Conservation (phyloP, 2,113 vertebrate genomes). For the Cyprinus carpio region DNA sequence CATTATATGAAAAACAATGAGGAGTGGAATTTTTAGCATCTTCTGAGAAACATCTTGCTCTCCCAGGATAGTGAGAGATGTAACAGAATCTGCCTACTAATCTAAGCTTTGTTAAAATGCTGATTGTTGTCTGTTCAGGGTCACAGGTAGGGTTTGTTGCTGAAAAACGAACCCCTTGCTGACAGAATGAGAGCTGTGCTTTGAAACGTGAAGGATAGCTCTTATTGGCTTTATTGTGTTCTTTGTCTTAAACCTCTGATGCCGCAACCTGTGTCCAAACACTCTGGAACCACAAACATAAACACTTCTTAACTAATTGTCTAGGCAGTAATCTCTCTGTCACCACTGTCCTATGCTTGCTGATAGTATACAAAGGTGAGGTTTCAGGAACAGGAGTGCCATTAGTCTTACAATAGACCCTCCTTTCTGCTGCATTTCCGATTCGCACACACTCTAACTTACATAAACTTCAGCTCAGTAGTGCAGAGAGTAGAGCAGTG, state of each 20-base stretch:
- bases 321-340: slow-evolving; percentile 1
- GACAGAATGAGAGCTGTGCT: slow-evolving; percentile 28
- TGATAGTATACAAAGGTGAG: slow-evolving; percentile 22
- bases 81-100: slow-evolving; percentile 21
- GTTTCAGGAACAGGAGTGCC: slow-evolving; percentile 39
- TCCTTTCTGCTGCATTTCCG: slow-evolving; percentile 39
- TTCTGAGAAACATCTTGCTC: background rate
- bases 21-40: background rate
- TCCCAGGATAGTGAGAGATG: background rate
- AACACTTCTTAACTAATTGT: slow-evolving; percentile 8
- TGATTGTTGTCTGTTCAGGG: slow-evolving; percentile 27
- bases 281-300: slow-evolving; percentile 16
- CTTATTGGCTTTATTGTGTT: slow-evolving; percentile 13
- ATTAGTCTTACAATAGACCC: slow-evolving; percentile 48
- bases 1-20: slow-evolving; percentile 1
- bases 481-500: slow-evolving; percentile 1
- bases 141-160: slow-evolving; percentile 45
- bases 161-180: slow-evolving; percentile 26
- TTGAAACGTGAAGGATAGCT: slow-evolving; percentile 10
- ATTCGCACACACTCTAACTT: slow-evolving; percentile 31
- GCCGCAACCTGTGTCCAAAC: background rate
- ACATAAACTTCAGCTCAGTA: slow-evolving; percentile 27
- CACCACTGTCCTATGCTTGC: slow-evolving; percentile 39
- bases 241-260: slow-evolving; percentile 28
- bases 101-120: slow-evolving; percentile 18